Conservation (phyloP, 2,113 vertebrate genomes). For the western clawed frog (Xenopus tropicalis) region UCB_Xtro_10.0 CM004445.2:60700001-60700500, state of each 20-base stretch:
- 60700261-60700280: no score
- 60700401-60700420: no score
- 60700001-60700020: background rate
- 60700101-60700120: background rate
- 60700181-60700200: background rate
- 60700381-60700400: no score
- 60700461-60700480: no score
- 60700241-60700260: background rate
- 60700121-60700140: background rate
- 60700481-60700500: no score
- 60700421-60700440: no score
- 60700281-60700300: no score
- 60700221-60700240: background rate
- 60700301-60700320: no score
- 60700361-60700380: no score
- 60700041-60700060: background rate
- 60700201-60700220: background rate
- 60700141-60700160: background rate
- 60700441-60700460: no score
- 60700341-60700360: no score
- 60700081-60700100: background rate
- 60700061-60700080: conserved; percentile 13
- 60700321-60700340: no score
- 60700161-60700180: background rate
- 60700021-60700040: background rate